A percentile compares a stretch with the other conserved stretches of the same genome.
These are phyloP conservation scores for Spermophilus dauricus DNA, from an alignment of 2,113 vertebrate genomes.

Conservation along the genomic window DNA sequence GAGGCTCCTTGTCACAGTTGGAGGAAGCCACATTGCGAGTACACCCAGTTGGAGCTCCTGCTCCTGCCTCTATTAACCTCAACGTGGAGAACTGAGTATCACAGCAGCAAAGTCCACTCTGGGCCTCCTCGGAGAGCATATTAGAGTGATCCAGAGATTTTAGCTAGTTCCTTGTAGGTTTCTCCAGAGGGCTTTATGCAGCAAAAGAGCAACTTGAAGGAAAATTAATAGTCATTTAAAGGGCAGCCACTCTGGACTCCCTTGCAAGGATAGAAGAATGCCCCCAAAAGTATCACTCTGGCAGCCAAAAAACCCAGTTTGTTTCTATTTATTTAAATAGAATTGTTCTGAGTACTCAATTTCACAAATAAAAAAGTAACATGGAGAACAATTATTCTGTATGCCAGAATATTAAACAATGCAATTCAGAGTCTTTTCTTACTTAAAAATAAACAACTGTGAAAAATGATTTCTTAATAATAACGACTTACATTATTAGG, in stretches of 20 bases:
- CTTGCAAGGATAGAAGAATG: background rate
- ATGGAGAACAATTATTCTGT: background rate
- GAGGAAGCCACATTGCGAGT: background rate
- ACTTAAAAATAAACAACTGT: background rate
- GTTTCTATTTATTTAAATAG: background rate
- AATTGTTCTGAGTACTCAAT: background rate
- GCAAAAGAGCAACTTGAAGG: background rate
- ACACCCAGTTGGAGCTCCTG: background rate
- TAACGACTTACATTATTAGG: background rate
- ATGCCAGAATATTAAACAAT: background rate
- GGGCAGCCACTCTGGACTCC: background rate
- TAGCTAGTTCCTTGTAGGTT: background rate
- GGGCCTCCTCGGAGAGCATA: background rate
- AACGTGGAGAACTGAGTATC: background rate
- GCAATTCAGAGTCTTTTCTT: background rate
- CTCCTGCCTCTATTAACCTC: background rate
- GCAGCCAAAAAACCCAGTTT: background rate
- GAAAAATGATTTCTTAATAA: background rate
- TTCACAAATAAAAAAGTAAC: background rate
- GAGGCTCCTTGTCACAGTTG: background rate
- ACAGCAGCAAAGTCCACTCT: background rate
- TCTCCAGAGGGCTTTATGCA: background rate
- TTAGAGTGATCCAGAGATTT: background rate
- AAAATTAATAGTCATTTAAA: background rate
- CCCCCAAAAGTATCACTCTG: background rate